Conservation (phyloP, 2,888 invertebrate species). For the Cepaea hortensis region DNA sequence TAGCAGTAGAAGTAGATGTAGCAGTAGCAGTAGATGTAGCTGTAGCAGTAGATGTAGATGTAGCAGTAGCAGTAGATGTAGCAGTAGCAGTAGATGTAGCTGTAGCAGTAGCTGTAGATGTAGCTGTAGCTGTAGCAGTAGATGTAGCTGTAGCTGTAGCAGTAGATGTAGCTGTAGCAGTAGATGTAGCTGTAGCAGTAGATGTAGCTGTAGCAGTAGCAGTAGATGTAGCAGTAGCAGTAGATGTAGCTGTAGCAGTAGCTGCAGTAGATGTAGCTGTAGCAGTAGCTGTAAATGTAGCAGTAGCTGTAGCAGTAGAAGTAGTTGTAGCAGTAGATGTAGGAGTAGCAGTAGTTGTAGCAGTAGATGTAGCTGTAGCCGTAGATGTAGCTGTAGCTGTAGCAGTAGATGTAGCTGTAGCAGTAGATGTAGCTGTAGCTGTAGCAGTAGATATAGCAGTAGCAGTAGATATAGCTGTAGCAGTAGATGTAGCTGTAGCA, state of each 20-base stretch:
- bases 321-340: neutral
- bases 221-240: slow-evolving; percentile 11
- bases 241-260: slow-evolving; percentile 25
- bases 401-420: slow-evolving; percentile 1
- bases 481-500: slow-evolving; percentile 15
- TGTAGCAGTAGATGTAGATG: too few relatives aligned
- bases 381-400: slow-evolving; percentile 4
- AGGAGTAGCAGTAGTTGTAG: neutral
- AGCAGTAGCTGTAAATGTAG: slow-evolving; percentile 17
- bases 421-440: slow-evolving; percentile 20
- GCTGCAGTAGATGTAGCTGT: slow-evolving; percentile 32
- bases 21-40: neutral
- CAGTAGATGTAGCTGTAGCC: neutral
- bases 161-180: too few relatives aligned
- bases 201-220: neutral
- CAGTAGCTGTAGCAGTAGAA: neutral
- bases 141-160: neutral
- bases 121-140: neutral
- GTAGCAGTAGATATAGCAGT: too few relatives aligned
- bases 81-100: too few relatives aligned
- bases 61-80: too few relatives aligned
- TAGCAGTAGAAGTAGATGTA: too few relatives aligned
- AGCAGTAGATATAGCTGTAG: slow-evolving; percentile 32
- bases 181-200: slow-evolving; percentile 10
- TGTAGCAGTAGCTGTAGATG: neutral